A percentile compares a stretch with the other conserved stretches of the same genome.
Evolutionary conservation across 1,140 invertebrate species (phyloP).

Genomic region (Conopomorpha cramerella): DNA sequence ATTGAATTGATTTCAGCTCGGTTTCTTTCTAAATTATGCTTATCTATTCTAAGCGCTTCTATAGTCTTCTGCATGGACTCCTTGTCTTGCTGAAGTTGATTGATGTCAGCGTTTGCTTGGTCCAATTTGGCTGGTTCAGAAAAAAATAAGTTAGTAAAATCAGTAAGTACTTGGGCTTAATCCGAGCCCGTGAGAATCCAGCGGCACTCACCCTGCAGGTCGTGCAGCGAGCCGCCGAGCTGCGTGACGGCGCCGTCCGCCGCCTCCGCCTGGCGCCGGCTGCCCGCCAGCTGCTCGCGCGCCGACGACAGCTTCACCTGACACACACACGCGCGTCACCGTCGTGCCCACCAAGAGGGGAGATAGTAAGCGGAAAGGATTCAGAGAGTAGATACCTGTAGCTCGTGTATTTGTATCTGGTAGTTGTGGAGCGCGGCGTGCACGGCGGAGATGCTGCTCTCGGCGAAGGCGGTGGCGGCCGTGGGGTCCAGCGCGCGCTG

Average conservation of each 20-base stretch:
- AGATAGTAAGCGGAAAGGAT: too few species aligned
- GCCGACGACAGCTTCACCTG: constrained; percentile 78
- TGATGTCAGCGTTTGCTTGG: constrained; percentile 66
- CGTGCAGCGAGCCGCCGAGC: too few species aligned
- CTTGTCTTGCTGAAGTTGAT: constrained; percentile 75
- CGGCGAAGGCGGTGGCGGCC: constrained; percentile 78
- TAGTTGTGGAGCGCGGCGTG: constrained; percentile 91
- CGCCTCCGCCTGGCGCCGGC: constrained; percentile 72
- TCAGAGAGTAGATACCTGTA: too few species aligned
- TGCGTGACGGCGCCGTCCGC: constrained; percentile 67
- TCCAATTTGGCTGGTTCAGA: constrained; percentile 63
- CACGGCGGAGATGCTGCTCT: constrained; percentile 90
- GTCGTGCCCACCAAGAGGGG: too few species aligned
- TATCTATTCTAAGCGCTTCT: constrained; percentile 72
- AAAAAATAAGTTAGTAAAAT: not conserved
- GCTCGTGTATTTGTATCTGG: constrained; percentile 84
- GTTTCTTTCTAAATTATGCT: constrained; percentile 77
- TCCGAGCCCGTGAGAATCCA: too few species aligned
- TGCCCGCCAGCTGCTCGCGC: constrained; percentile 70
- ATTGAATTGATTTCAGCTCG: constrained; percentile 74
- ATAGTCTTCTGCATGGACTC: constrained; percentile 75
- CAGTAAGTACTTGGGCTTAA: too few species aligned
- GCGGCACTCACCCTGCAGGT: constrained; percentile 60
- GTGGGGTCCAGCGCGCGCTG: constrained; percentile 63
- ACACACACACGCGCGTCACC: constrained; percentile 3